These are phyloP conservation scores for Leptodirus hochenwartii DNA, from an alignment of 2,888 invertebrate genomes.

Conservation along the genomic window DNA sequence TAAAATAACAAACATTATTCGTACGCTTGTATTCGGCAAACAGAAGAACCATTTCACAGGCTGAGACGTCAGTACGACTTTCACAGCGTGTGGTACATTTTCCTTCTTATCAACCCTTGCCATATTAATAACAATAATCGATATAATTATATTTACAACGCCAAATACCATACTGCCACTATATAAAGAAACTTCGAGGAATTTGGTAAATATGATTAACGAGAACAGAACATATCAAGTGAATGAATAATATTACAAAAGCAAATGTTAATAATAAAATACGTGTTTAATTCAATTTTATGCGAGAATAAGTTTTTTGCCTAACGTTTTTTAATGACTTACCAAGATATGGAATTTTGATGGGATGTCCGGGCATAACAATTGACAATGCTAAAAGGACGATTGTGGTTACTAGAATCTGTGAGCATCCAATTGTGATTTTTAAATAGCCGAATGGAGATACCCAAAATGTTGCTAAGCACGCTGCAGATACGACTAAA, in stretches of 20 bases:
- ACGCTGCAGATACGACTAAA: slow-evolving; percentile 20
- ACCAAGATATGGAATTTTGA: slow-evolving; percentile 22
- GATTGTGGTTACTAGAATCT: slow-evolving; percentile 19
- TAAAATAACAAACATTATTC: slow-evolving; percentile 1
- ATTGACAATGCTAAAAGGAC: slow-evolving; percentile 18
- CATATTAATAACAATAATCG: slow-evolving; percentile 21
- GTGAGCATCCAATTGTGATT: slow-evolving; percentile 20
- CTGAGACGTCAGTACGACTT: slow-evolving; percentile 17
- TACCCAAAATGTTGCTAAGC: slow-evolving; percentile 23
- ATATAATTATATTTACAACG: slow-evolving; percentile 17
- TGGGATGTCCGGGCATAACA: slow-evolving; percentile 19
- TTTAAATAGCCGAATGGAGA: slow-evolving; percentile 22
- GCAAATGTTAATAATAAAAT: too few species aligned
- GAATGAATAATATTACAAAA: slow-evolving; percentile 4
- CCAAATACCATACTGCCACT: slow-evolving; percentile 18
- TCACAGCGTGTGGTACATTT: slow-evolving; percentile 17
- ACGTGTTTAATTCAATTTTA: too few species aligned
- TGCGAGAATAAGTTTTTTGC: not conserved
- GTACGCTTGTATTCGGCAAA: slow-evolving; percentile 20
- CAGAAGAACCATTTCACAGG: slow-evolving; percentile 17
- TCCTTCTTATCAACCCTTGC: slow-evolving; percentile 17
- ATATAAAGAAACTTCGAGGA: slow-evolving; percentile 21
- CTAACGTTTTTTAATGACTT: slow-evolving; percentile 11
- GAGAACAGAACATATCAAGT: too few species aligned
- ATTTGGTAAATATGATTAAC: slow-evolving; percentile 6